phyloP scores from a whole-genome alignment of 2,113 vertebrate genomes.

The Eurystomus gularis region DNA sequence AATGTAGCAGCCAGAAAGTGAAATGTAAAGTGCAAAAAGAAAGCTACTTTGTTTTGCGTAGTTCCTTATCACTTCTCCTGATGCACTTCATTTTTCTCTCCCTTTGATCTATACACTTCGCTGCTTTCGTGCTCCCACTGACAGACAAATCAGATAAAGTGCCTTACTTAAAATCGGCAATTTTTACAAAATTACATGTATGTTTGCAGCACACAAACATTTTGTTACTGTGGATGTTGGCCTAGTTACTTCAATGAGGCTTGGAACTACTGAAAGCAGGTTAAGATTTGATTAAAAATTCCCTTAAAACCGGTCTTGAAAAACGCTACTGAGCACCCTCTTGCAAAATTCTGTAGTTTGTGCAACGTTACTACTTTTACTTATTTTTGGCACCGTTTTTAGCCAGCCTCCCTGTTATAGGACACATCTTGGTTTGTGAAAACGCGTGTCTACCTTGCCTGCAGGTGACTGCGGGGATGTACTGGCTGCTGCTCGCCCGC shows the following conservation, averaged over 20 bases:
- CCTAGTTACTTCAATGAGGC: background rate
- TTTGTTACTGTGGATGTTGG: background rate
- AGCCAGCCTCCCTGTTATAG: background rate
- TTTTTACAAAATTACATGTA: background rate
- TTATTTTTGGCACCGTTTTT: background rate
- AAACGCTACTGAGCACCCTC: background rate
- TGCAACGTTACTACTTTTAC: background rate
- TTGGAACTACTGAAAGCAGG: background rate
- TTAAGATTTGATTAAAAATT: background rate
- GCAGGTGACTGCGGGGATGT: background rate
- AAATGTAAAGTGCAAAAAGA: constrained; percentile 39
- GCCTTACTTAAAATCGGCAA: background rate
- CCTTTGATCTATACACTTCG: background rate
- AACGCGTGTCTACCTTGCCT: background rate
- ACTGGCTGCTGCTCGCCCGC: background rate
- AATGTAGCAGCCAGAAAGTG: constrained; percentile 33
- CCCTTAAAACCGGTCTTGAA: background rate
- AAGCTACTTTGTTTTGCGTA: background rate
- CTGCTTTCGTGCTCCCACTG: background rate
- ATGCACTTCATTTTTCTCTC: background rate
- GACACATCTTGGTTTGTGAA: background rate
- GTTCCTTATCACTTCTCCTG: background rate
- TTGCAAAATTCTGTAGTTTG: background rate
- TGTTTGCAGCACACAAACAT: constrained; percentile 8
- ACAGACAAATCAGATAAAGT: constrained; percentile 3